Conservation (phyloP, 2,797 vertebrate genomes). For the Dipus sagitta region DNA sequence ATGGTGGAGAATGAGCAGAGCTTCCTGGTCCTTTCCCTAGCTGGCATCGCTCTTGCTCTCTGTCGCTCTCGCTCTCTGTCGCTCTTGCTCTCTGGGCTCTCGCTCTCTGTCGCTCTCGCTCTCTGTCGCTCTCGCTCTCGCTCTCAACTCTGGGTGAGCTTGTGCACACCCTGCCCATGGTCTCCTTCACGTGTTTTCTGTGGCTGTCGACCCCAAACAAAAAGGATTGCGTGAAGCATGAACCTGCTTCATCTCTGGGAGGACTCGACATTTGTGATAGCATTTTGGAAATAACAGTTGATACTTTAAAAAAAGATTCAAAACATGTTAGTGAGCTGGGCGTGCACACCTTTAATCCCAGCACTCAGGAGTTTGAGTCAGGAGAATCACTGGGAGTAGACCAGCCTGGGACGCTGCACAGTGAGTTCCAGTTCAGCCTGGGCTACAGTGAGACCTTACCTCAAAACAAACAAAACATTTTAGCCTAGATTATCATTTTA, state of each 20-base stretch:
- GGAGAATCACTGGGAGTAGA: too few species aligned
- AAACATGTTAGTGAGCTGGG: not conserved
- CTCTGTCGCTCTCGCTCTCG: too few species aligned
- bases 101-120: too few species aligned
- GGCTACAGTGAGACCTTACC: too few species aligned
- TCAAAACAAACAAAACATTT: not conserved
- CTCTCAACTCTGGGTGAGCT: not conserved
- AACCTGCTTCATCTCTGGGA: not conserved
- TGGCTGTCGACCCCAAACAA: not conserved
- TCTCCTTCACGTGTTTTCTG: not conserved
- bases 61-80: too few species aligned
- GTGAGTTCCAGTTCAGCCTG: too few species aligned
- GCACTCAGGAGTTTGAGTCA: too few species aligned
- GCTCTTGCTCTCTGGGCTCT: too few species aligned
- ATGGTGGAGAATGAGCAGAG: not conserved
- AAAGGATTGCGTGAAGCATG: not conserved
- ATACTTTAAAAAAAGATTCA: not conserved
- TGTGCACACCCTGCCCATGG: not conserved
- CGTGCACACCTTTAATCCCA: too few species aligned
- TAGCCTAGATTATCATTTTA: constrained; percentile 45
- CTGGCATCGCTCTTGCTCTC: too few species aligned
- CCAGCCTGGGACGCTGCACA: too few species aligned
- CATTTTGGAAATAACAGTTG: constrained; percentile 25
- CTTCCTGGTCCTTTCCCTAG: not conserved
- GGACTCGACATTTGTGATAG: not conserved